Evolutionary conservation across 1,140 invertebrate genomes (phyloP).

Genomic region (Drosophila mojavensis): DNA sequence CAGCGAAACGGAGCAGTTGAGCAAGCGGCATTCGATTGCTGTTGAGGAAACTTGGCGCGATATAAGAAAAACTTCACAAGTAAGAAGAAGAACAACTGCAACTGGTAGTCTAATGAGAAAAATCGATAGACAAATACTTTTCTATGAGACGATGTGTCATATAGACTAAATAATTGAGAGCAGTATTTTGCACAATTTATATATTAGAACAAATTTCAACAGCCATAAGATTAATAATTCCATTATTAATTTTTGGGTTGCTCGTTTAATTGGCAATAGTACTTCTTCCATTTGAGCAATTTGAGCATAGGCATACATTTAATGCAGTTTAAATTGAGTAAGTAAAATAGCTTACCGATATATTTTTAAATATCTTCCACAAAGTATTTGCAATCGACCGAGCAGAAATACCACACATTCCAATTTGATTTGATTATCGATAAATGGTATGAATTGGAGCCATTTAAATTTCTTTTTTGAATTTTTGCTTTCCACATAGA

Average conservation of each 20-base stretch:
- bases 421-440: neutral
- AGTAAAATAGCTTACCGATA: neutral
- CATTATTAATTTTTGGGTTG: no score
- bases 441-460: neutral
- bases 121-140: neutral
- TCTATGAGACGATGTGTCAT: neutral
- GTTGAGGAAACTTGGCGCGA: constrained; percentile 86
- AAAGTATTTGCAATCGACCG: no score
- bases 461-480: no score
- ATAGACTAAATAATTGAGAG: neutral
- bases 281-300: no score
- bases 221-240: no score
- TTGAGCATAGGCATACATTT: no score
- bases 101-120: neutral
- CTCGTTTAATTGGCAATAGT: no score
- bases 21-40: constrained; percentile 86
- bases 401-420: no score
- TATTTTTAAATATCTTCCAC: neutral
- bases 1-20: constrained; percentile 71
- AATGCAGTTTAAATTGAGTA: no score
- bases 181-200: no score
- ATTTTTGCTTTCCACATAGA: neutral
- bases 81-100: constrained; percentile 24
- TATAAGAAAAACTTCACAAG: constrained; percentile 81
- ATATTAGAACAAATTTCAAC: neutral